Conservation (phyloP, 2,797 vertebrate genomes). For the Danio choprae region DNA sequence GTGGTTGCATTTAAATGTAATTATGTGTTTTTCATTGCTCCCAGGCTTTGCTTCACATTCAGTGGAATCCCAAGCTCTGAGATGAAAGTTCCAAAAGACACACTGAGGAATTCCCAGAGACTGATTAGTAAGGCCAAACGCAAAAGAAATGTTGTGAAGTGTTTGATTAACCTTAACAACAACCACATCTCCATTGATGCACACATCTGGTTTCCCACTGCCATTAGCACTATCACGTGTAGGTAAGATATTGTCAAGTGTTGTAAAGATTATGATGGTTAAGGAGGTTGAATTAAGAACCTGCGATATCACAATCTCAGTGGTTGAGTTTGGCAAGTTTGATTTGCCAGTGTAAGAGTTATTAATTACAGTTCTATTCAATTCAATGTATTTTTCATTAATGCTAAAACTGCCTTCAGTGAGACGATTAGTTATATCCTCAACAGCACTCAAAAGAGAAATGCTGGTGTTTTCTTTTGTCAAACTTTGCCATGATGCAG, state of each 20-base stretch:
- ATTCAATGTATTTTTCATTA: slow-evolving; percentile 61
- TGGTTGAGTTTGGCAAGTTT: slow-evolving; percentile 65
- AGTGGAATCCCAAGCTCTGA: slow-evolving; percentile 69
- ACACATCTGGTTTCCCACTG: neutral
- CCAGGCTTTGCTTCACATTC: slow-evolving; percentile 73
- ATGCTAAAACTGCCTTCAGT: slow-evolving; percentile 59
- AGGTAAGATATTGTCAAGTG: slow-evolving; percentile 80
- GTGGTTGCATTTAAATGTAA: slow-evolving; percentile 83
- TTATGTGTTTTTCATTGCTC: slow-evolving; percentile 59
- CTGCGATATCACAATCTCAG: slow-evolving; percentile 68
- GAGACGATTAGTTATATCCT: slow-evolving; percentile 66
- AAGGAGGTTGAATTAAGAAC: slow-evolving; percentile 51
- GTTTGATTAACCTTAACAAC: slow-evolving; percentile 72
- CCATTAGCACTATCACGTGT: neutral
- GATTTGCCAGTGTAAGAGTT: slow-evolving; percentile 41
- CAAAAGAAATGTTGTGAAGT: slow-evolving; percentile 75
- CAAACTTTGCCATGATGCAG: slow-evolving; percentile 72
- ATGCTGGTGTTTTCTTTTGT: slow-evolving; percentile 73
- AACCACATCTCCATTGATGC: slow-evolving; percentile 84
- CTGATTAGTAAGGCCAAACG: slow-evolving; percentile 71
- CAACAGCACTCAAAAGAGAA: slow-evolving; percentile 77
- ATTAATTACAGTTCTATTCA: slow-evolving; percentile 65
- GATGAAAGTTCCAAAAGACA: slow-evolving; percentile 90
- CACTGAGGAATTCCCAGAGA: slow-evolving; percentile 73
- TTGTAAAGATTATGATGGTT: slow-evolving; percentile 80